Evolutionary conservation across 2,113 vertebrate species (phyloP).

Genomic region (Fulmarus glacialis): DNA sequence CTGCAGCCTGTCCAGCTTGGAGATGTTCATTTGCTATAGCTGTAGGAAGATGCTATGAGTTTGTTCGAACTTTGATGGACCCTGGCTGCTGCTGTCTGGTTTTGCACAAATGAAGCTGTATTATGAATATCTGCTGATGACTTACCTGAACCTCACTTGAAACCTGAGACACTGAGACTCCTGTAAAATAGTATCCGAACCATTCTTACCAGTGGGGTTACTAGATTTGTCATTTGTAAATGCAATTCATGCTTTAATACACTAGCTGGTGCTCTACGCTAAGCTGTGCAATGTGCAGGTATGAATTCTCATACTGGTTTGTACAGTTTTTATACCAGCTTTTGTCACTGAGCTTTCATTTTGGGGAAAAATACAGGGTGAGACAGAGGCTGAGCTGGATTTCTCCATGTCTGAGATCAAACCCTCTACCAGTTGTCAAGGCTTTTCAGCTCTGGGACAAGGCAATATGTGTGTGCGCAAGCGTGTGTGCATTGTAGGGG

Average conservation of each 20-base stretch:
- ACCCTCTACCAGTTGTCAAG: neutral
- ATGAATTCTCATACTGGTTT: neutral
- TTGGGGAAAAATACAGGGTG: neutral
- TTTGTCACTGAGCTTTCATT: neutral
- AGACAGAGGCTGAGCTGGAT: neutral
- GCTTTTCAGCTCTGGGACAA: neutral
- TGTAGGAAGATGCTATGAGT: neutral
- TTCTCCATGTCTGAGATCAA: neutral
- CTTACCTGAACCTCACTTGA: neutral
- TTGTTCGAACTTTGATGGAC: neutral
- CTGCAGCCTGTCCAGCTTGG: neutral
- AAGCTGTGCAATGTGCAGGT: neutral
- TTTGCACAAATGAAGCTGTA: neutral
- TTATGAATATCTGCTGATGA: neutral
- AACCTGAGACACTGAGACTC: neutral
- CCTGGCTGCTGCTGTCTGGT: neutral
- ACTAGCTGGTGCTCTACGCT: slow-evolving; percentile 4
- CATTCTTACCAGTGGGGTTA: neutral
- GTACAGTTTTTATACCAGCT: accelerated
- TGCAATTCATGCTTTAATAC: neutral
- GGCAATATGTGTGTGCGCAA: neutral
- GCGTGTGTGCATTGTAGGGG: neutral
- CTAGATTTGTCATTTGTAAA: neutral
- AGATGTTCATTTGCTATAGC: neutral
- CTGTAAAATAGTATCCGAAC: neutral